A percentile compares a stretch with the other conserved stretches of the same genome.
Conservation (phyloP, 64 coral and sea anemone species). For the Dendronephthya gigantea region DNA sequence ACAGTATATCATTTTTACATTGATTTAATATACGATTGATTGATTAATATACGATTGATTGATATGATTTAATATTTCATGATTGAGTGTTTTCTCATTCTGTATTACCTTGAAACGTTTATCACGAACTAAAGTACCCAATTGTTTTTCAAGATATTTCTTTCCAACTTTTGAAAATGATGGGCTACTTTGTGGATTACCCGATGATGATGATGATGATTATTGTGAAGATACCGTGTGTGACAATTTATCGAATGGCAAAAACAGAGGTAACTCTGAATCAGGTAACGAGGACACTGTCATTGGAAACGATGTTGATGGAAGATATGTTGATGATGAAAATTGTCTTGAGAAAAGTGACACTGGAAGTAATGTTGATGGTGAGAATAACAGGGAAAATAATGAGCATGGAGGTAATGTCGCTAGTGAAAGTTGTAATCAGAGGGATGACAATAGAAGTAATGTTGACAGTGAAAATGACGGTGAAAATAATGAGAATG, state of each 20-base stretch:
- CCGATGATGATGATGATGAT: conserved; percentile 10
- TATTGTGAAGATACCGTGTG: background rate
- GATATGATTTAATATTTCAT: no score
- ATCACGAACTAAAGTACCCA: background rate
- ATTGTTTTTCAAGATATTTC: background rate
- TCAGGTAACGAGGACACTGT: background rate
- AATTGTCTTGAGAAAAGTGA: background rate
- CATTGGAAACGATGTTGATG: no score
- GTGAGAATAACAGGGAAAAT: no score
- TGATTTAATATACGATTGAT: no score
- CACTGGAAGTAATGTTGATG: no score
- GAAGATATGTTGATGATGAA: background rate
- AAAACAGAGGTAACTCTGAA: no score
- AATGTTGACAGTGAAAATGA: background rate
- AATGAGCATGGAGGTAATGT: no score
- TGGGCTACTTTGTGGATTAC: background rate
- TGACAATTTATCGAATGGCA: background rate
- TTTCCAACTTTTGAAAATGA: conserved; percentile 10
- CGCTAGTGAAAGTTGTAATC: no score
- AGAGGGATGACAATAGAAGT: no score
- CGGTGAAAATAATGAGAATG: background rate
- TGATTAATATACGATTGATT: no score
- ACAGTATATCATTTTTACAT: background rate
- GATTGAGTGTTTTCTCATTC: no score
- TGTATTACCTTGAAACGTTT: no score